Evolutionary conservation across 2,113 vertebrate genomes (phyloP).

Genomic region (Macrotis lagotis): DNA sequence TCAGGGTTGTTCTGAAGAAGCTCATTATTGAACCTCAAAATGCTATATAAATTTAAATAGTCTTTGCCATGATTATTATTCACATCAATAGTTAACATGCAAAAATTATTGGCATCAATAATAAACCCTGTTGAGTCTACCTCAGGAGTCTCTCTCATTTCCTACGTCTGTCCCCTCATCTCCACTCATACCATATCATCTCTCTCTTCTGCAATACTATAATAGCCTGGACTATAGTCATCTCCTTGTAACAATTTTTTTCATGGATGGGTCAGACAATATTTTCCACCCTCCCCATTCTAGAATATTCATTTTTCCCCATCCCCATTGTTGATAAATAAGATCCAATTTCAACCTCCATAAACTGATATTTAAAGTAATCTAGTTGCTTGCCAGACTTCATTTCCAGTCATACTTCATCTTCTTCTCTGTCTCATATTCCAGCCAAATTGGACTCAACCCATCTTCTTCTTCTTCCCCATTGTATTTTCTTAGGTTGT

Average conservation of each 20-base stretch:
- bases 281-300: background rate
- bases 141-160: background rate
- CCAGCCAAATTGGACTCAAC: background rate
- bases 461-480: background rate
- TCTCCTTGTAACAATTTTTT: background rate
- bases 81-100: background rate
- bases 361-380: background rate
- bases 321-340: background rate
- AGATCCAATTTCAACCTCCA: background rate
- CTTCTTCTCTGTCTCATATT: background rate
- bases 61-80: background rate
- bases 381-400: background rate
- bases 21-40: background rate
- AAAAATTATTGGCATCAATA: background rate
- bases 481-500: background rate
- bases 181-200: background rate
- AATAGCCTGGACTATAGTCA: background rate
- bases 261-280: background rate
- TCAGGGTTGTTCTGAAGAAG: background rate
- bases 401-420: background rate
- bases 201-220: background rate
- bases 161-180: background rate
- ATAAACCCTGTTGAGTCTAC: background rate
- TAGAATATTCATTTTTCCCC: background rate
- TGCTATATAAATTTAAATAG: background rate